A percentile compares a stretch with the other conserved stretches of the same genome.
Conservation (phyloP, 2,888 invertebrate genomes). For the Nymphalis polychloros region DNA sequence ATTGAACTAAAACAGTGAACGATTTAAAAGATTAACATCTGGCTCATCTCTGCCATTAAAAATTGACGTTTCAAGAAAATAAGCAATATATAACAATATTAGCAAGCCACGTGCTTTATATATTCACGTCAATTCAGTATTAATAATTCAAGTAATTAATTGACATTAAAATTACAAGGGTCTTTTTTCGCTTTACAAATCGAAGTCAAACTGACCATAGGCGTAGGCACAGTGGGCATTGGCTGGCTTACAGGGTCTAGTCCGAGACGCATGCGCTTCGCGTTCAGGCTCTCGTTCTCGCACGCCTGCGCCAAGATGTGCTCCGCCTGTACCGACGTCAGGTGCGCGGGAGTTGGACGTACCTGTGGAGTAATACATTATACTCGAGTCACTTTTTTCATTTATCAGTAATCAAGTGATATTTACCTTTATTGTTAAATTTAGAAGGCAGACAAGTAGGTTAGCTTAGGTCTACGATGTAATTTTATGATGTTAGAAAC, state of each 20-base stretch:
- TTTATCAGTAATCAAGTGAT: neutral
- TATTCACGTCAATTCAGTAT: too few species aligned
- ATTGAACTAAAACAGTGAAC: neutral
- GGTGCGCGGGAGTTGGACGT: constrained; percentile 96
- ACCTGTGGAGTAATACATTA: constrained; percentile 79
- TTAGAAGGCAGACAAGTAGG: too few species aligned
- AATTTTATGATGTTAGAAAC: too few species aligned
- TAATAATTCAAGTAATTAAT: neutral
- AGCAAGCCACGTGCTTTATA: too few species aligned
- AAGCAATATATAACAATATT: too few species aligned
- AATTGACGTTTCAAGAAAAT: too few species aligned
- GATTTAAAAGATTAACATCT: neutral
- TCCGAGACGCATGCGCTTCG: constrained; percentile 97
- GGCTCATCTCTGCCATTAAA: neutral
- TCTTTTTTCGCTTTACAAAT: constrained; percentile 12
- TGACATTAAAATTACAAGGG: neutral
- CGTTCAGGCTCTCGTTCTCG: constrained; percentile 98
- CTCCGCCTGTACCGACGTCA: constrained; percentile 98
- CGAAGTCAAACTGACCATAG: constrained; percentile 64
- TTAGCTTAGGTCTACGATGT: too few species aligned
- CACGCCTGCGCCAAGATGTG: constrained; percentile 97
- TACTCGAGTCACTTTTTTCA: neutral
- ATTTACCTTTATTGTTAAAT: too few species aligned
- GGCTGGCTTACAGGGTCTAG: constrained; percentile 96
- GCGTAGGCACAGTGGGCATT: constrained; percentile 88